Base-by-base conservation (phyloP, 2,113 vertebrate genomes). In the Boulengeromyrus knoepffleri region DNA sequence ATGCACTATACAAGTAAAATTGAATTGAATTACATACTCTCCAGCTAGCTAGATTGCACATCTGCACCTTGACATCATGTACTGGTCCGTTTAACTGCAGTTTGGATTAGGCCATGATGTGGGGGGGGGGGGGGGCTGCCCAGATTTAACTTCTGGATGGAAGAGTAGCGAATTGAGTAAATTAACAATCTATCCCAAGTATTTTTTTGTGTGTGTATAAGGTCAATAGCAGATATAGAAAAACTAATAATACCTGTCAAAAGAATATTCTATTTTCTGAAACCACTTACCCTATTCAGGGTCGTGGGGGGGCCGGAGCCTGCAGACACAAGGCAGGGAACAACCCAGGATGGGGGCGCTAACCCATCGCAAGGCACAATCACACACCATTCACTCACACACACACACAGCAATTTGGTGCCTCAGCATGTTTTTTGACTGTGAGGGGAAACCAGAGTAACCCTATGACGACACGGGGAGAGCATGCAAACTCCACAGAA, bases 41-140 rank as follows among this genome's bases (percentile, higher is more conserved):
- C 47, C 27, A 31, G 19, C 46, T 52, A 8, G 24, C 39, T 31
- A 13, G 19, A 19, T 84, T 52, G 8, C 7, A 15, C 80, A 27
- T 85, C 77, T 47, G 80, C 39, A 85, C 45, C 46, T 8, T 70
- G 45, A 74, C 62, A 19, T 46, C 17, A 85, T 39, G 21, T 42
- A 3, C 45, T 74, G 58, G 5, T 88, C 46, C n/a, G 12, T 39
- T 50, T 80, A 80, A 77, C 66, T 89, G 88, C 88, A 89, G 66
- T 89, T 36, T 24, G n/a, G 56, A 15, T 39, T 27, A 88, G 87
- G 87, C 87, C 53, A 31, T 15, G 31, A 13, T 42, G 36, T n/a
- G n/a, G n/a, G n/a, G n/a, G n/a, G n/a, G 50, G 50, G 50, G 50
- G 49, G 49, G 24, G 62, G 13, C 27, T 6, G 27, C 31, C 39